These are phyloP conservation scores for Drosophila teissieri DNA, from an alignment of 1,140 invertebrate genomes.

Conservation along the genomic window DNA sequence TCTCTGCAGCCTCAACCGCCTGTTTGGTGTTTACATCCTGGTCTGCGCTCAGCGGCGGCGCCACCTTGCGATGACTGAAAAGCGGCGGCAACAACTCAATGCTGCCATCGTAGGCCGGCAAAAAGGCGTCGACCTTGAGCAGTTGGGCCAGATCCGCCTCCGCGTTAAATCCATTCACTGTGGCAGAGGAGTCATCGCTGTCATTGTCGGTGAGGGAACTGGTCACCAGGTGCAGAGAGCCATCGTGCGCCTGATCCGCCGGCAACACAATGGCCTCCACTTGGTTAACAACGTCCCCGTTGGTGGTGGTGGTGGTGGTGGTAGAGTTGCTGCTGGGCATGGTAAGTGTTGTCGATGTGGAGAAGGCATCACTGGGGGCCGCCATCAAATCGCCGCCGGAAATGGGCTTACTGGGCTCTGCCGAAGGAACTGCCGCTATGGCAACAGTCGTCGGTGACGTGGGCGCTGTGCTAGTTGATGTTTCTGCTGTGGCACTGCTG, in stretches of 20 bases:
- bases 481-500: neutral
- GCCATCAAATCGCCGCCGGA: slow-evolving; percentile 43
- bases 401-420: slow-evolving; percentile 29
- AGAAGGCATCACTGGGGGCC: slow-evolving; percentile 38
- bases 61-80: slow-evolving; percentile 64
- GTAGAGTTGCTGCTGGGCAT: slow-evolving; percentile 14
- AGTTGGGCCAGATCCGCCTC: slow-evolving; percentile 65
- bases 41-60: slow-evolving; percentile 57
- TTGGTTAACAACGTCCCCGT: slow-evolving; percentile 43
- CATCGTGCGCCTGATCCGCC: slow-evolving; percentile 33
- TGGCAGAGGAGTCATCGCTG: neutral
- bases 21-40: slow-evolving; percentile 19
- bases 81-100: slow-evolving; percentile 44
- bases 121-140: slow-evolving; percentile 76
- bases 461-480: slow-evolving; percentile 1
- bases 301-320: neutral
- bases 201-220: slow-evolving; percentile 33
- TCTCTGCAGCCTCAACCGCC: neutral
- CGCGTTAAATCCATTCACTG: neutral
- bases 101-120: slow-evolving; percentile 58
- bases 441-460: slow-evolving; percentile 10
- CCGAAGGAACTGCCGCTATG: slow-evolving; percentile 20
- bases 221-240: slow-evolving; percentile 54
- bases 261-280: slow-evolving; percentile 79
- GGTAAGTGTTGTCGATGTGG: slow-evolving; percentile 43